phyloP scores from a whole-genome alignment of 2,888 invertebrate species.

The Ypsolopha sequella region DNA sequence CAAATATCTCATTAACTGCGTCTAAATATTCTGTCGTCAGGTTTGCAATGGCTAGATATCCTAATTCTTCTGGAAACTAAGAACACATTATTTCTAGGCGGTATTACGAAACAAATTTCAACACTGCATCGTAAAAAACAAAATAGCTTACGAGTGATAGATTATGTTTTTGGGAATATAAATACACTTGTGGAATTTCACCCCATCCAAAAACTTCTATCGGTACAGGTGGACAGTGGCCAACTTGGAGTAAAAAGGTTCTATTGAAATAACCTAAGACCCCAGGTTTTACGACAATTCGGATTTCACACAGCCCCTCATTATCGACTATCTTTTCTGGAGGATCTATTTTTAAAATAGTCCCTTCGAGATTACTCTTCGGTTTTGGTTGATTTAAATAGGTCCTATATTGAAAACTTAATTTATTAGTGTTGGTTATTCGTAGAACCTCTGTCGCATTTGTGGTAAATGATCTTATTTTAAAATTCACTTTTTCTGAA shows the following conservation, averaged over 20 bases:
- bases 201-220: conserved; percentile 70
- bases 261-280: conserved; percentile 65
- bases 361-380: conserved; percentile 43
- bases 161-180: conserved; percentile 53
- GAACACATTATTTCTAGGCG: not conserved
- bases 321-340: conserved; percentile 43
- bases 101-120: not conserved
- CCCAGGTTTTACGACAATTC: conserved; percentile 64
- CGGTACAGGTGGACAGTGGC: conserved; percentile 60
- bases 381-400: conserved; percentile 37
- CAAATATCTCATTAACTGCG: conserved; percentile 40
- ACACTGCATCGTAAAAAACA: not conserved
- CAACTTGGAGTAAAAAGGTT: conserved; percentile 61
- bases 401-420: conserved; percentile 53
- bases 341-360: conserved; percentile 56
- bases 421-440: conserved; percentile 60
- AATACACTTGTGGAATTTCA: conserved; percentile 70
- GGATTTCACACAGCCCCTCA: conserved; percentile 43
- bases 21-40: conserved; percentile 48
- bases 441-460: conserved; percentile 36
- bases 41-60: conserved; percentile 59
- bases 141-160: conserved; percentile 23
- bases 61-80: conserved; percentile 27
- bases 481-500: conserved; percentile 45
- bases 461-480: conserved; percentile 56